Evolutionary conservation across 2,797 vertebrate genomes (phyloP), one percentile per base, ranked within the genome.

Genomic region (Gallirallus australis): DNA sequence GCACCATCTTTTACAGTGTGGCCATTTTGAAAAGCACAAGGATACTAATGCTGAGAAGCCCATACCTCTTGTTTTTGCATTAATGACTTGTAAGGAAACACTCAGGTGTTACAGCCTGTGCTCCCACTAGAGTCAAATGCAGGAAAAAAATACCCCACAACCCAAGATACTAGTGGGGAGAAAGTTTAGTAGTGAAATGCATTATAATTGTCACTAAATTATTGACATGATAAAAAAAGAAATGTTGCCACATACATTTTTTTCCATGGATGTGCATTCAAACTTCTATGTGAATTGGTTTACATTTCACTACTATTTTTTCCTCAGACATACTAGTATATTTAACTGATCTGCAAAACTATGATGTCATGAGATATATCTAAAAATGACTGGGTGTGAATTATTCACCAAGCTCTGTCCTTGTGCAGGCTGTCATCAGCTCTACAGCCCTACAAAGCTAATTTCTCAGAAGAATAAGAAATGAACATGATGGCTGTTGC

Each of bases 1-100:
- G 16, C 66, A 80, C 35, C 40, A 53, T 72, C 53, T 90, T 95
- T 85, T 80, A 56, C 33, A 39, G 16, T 7, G 35, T 90, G 91
- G 85, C 84, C 85, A 76, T 93, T 94, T 91, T 94, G 87, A 52
- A 87, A 76, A 81, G 47, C 78, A 66, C 9, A 39, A 24, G 35
- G 48, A 24, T 76, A 5, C 8, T 54, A 42, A 50, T 27, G 27
- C 76, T 52, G 47, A 81, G 82, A 75, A 65, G 52, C 47, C 76
- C 47, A 56, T 72, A 23, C 20, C 31, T 83, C 47, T 72, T 1
- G 0, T 39, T 63, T 15, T 17, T 65, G 37, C 39, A 31, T 16
- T 69, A 39, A 37, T 78, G 42, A n/a, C 50, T 76, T 63, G 35
- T 66, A 25, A 83, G 82, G 71, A 65, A 92, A 37, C 52, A 35